phyloP scores from a whole-genome alignment of 1,140 invertebrate genomes.

The Anastrepha ludens region DNA sequence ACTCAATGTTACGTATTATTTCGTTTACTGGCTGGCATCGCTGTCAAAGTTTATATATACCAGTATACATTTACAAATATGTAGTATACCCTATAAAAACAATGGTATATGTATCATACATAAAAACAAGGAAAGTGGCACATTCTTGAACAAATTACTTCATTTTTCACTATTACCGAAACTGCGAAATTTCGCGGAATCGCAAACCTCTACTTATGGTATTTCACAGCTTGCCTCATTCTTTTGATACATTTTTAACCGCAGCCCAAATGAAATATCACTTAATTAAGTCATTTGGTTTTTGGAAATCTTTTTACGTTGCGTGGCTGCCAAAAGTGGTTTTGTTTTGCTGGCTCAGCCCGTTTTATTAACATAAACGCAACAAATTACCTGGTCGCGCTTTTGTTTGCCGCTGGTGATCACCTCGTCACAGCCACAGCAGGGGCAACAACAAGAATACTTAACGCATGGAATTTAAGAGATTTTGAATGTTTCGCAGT shows the following conservation, averaged over 20 bases:
- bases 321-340: slow-evolving; percentile 14
- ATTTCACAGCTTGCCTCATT: slow-evolving; percentile 27
- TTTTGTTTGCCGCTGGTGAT: slow-evolving; percentile 34
- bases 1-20: too few species aligned
- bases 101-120: neutral
- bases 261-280: slow-evolving; percentile 46
- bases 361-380: slow-evolving; percentile 43
- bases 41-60: too few species aligned
- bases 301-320: neutral
- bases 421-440: neutral
- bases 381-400: slow-evolving; percentile 50
- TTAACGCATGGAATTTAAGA: neutral
- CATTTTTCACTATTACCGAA: too few species aligned
- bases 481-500: neutral
- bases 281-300: slow-evolving; percentile 38
- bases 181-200: slow-evolving; percentile 15
- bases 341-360: slow-evolving; percentile 18
- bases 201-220: neutral
- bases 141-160: neutral
- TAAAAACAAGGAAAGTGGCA: neutral
- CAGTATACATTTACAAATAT: too few species aligned
- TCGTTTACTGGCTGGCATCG: too few species aligned
- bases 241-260: neutral
- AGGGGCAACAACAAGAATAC: neutral
- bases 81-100: neutral